These are phyloP conservation scores for Cygnus olor DNA, from an alignment of 2,797 vertebrate genomes.

Conservation along the genomic window DNA sequence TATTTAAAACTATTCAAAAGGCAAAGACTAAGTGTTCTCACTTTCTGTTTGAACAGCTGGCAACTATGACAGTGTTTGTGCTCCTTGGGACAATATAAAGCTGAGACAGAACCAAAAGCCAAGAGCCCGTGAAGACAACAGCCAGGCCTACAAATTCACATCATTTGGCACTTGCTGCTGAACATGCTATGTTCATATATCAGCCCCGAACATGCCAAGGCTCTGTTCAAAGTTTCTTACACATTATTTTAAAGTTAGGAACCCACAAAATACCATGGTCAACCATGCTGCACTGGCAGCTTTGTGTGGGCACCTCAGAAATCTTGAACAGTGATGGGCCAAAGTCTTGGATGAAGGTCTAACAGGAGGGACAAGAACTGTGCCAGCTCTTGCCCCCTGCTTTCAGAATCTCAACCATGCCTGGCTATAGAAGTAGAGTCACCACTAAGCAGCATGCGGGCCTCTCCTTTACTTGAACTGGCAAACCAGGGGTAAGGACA, in stretches of 20 bases:
- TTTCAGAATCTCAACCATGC: background rate
- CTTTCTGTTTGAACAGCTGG: background rate
- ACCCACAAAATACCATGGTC: background rate
- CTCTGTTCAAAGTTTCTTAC: background rate
- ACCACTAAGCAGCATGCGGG: accelerated
- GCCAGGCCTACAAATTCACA: background rate
- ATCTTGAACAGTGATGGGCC: background rate
- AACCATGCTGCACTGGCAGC: background rate
- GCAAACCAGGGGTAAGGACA: background rate
- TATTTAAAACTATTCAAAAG: background rate
- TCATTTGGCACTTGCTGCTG: background rate
- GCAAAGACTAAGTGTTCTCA: background rate
- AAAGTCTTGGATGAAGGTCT: background rate
- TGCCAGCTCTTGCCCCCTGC: background rate
- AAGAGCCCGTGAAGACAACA: background rate
- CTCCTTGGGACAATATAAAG: background rate
- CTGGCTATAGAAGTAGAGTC: background rate
- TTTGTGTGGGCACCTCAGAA: background rate
- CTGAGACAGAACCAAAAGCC: background rate
- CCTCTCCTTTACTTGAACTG: background rate
- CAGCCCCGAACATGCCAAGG: background rate
- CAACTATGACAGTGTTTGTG: background rate
- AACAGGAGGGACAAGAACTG: background rate
- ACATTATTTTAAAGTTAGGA: background rate
- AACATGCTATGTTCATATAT: background rate